A percentile compares a stretch with the other conserved stretches of the same genome.
Evolutionary conservation across 2,797 vertebrate species (phyloP).

Genomic region (Ciconia nigra): DNA sequence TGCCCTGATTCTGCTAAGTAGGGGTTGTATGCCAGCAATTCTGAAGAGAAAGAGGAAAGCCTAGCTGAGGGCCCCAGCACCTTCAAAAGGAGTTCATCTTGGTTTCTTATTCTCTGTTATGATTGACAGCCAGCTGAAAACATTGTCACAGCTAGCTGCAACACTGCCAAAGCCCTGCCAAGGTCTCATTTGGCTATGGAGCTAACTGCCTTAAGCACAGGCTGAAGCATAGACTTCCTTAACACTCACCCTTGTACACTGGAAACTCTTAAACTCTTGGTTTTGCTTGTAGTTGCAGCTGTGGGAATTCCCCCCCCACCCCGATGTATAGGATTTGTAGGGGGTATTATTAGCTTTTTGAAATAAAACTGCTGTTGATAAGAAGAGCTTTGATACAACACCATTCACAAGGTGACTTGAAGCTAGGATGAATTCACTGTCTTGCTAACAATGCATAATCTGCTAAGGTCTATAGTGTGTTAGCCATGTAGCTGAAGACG

Average conservation of each 20-base stretch:
- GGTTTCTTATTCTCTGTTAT: not conserved
- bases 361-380: not conserved
- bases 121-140: not conserved
- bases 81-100: not conserved
- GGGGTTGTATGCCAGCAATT: not conserved
- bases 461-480: not conserved
- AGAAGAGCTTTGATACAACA: not conserved
- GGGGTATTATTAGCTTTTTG: not conserved
- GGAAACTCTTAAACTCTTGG: not conserved
- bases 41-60: not conserved
- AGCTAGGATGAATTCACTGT: not conserved
- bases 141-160: not conserved
- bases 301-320: fast-evolving
- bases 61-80: not conserved
- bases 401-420: not conserved
- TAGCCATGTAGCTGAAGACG: not conserved
- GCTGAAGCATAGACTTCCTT: not conserved
- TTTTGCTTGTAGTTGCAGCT: not conserved
- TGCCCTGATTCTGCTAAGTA: not conserved
- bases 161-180: not conserved
- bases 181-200: fast-evolving
- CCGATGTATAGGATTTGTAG: not conserved
- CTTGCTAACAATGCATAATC: not conserved
- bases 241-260: not conserved
- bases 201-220: not conserved